A percentile compares a stretch with the other conserved stretches of the same genome.
These are phyloP conservation scores for Ciconia stormi DNA, from an alignment of 2,113 vertebrate species.

Conservation along the genomic window DNA sequence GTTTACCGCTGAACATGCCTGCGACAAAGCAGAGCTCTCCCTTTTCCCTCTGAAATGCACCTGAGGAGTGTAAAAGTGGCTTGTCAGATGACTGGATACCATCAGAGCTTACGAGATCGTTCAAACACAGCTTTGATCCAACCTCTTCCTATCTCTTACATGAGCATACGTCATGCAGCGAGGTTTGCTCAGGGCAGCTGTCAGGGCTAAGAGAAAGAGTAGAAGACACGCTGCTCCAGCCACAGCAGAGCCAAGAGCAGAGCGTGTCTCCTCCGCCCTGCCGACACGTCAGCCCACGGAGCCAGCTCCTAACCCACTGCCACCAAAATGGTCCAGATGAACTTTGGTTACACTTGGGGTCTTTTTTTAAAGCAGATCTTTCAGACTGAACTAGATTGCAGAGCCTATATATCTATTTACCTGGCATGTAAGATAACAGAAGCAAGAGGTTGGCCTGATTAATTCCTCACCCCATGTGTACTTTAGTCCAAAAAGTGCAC, in stretches of 20 bases:
- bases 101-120: neutral
- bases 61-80: neutral
- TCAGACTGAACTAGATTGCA: neutral
- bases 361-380: neutral
- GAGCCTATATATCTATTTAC: neutral
- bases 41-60: neutral
- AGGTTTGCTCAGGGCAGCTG: neutral
- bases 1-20: neutral
- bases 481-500: neutral
- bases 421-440: neutral
- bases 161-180: neutral
- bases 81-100: neutral
- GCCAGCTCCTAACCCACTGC: neutral
- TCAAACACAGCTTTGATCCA: neutral
- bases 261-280: rapidly evolving
- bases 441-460: neutral
- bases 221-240: neutral
- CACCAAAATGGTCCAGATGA: neutral
- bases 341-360: neutral
- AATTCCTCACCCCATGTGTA: neutral
- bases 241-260: neutral
- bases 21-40: neutral
- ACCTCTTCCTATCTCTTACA: neutral
- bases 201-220: neutral
- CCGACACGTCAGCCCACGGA: rapidly evolving